Percentiles rank a stretch among this genome's conserved stretches.
phyloP scores from a whole-genome alignment of 53 echinoderm and acorn worm genomes.

The Temnopleurus reevesii region DNA sequence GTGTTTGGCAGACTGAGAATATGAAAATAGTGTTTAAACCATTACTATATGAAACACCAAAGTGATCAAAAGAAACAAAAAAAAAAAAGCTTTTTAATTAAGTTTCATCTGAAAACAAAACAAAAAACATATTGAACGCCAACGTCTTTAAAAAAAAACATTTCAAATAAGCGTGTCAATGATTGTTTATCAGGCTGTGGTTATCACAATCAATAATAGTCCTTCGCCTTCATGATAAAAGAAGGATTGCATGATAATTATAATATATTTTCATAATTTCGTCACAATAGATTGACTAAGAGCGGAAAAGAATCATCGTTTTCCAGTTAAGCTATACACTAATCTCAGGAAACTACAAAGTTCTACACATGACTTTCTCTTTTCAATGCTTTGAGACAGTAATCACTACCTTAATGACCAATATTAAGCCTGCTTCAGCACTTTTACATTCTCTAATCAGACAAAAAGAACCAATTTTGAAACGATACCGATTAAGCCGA shows the following conservation, averaged over 20 bases:
- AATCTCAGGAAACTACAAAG: neutral
- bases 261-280: neutral
- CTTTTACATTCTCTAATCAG: neutral
- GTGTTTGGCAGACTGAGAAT: no score
- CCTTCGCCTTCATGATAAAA: no score
- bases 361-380: constrained; percentile 26
- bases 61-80: neutral
- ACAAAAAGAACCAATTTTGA: neutral
- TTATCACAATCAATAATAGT: no score
- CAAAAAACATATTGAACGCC: no score
- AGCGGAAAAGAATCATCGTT: constrained; percentile 16
- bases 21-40: no score
- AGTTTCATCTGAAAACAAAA: no score
- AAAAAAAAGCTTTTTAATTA: neutral
- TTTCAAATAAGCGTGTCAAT: no score
- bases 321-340: neutral
- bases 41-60: no score
- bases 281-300: neutral
- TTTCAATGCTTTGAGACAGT: neutral
- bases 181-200: no score
- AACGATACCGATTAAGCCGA: neutral
- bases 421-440: constrained; percentile 25
- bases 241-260: no score
- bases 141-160: no score
- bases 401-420: neutral